These are phyloP conservation scores for Atta cephalotes DNA, from an alignment of 1,140 invertebrate species.

Conservation along the genomic window DNA sequence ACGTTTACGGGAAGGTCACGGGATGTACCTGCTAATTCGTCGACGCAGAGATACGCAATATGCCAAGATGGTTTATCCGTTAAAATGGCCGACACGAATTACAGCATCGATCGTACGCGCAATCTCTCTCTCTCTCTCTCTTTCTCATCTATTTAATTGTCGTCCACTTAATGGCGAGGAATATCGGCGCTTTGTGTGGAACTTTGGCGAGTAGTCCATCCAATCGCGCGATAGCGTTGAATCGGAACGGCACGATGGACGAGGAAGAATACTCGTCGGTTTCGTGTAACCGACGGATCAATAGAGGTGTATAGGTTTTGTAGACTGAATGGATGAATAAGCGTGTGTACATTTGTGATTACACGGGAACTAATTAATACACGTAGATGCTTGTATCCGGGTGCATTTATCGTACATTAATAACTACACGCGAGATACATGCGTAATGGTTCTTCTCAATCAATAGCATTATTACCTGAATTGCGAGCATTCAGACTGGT, in stretches of 20 bases:
- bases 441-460: conserved; percentile 64
- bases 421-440: conserved; percentile 61
- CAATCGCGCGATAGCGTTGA: conserved; percentile 51
- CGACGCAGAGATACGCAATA: conserved; percentile 22
- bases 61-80: conserved; percentile 35
- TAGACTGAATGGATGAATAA: conserved; percentile 51
- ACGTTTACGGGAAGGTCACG: conserved; percentile 63
- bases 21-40: conserved; percentile 59
- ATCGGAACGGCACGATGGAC: conserved; percentile 52
- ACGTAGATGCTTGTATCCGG: conserved; percentile 45
- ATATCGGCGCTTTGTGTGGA: conserved; percentile 58
- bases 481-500: conserved; percentile 38
- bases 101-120: conserved; percentile 10
- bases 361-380: conserved; percentile 61
- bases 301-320: conserved; percentile 57
- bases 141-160: conserved; percentile 52
- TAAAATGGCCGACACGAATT: conserved; percentile 45
- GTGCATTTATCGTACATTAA: conserved; percentile 58
- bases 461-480: conserved; percentile 61
- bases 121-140: background rate
- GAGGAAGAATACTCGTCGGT: conserved; percentile 56
- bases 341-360: conserved; percentile 53
- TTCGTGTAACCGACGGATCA: conserved; percentile 55
- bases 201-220: conserved; percentile 51
- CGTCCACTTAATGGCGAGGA: conserved; percentile 62